These are phyloP conservation scores for Ennomos erosarius DNA, from an alignment of 2,888 invertebrate species.

Conservation along the genomic window DNA sequence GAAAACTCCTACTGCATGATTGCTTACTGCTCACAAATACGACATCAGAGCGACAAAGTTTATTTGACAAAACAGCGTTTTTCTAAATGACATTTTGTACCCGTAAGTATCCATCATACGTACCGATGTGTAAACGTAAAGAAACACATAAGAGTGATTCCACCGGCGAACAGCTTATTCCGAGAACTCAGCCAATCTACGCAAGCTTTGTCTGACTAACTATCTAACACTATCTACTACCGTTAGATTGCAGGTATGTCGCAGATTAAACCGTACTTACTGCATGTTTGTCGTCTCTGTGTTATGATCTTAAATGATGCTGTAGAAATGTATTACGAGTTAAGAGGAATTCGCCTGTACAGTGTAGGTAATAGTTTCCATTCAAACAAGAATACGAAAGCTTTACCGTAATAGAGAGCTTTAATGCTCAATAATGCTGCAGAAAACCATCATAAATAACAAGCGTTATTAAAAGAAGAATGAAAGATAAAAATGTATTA, in stretches of 20 bases:
- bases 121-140: background rate
- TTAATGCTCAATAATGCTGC: no score
- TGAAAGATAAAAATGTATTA: no score
- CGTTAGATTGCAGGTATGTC: conserved; percentile 25
- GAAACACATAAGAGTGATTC: conserved; percentile 15
- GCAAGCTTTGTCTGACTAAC: conserved; percentile 35
- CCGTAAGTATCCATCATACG: no score
- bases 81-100: no score
- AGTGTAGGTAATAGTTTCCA: background rate
- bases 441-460: no score
- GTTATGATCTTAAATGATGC: conserved; percentile 8
- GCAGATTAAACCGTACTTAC: conserved; percentile 8
- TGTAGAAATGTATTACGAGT: conserved; percentile 6
- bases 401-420: no score
- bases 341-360: conserved; percentile 2
- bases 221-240: conserved; percentile 40
- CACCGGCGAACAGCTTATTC: conserved; percentile 30
- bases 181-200: conserved; percentile 36
- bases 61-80: no score
- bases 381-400: background rate
- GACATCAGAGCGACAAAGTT: no score
- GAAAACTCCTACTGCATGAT: no score
- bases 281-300: conserved; percentile 6
- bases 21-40: no score
- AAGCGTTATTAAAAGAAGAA: no score